A percentile compares a stretch with the other conserved stretches of the same genome.
phyloP scores from a whole-genome alignment of 2,797 vertebrate genomes.

The Fistularia commersonii region DNA sequence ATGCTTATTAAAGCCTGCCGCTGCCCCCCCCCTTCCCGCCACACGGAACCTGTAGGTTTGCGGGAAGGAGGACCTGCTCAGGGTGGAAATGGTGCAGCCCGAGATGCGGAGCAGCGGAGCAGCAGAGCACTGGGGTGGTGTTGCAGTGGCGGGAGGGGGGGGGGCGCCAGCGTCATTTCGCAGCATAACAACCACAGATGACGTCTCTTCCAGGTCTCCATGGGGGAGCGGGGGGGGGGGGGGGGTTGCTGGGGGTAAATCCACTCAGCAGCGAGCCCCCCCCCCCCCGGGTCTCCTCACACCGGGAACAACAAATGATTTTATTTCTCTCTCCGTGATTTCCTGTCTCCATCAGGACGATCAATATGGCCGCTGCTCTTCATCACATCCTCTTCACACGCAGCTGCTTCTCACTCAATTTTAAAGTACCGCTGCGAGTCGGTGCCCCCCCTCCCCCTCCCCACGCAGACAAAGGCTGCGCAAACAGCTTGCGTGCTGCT shows the following conservation, averaged over 20 bases:
- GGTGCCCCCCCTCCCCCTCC: constrained; percentile 48
- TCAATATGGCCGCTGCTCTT: constrained; percentile 80
- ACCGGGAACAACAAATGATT: constrained; percentile 79
- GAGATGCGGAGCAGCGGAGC: constrained; percentile 70
- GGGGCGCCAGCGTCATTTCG: constrained; percentile 76
- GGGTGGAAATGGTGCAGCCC: constrained; percentile 74
- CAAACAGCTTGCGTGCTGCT: no score
- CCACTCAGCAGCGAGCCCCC: constrained; percentile 74
- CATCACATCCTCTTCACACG: constrained; percentile 80
- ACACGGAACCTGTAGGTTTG: constrained; percentile 50
- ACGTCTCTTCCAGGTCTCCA: constrained; percentile 81
- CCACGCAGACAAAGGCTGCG: not conserved
- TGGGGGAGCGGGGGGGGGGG: constrained; percentile 69
- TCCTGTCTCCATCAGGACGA: constrained; percentile 82
- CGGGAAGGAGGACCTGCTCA: constrained; percentile 59
- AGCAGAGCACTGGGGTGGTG: constrained; percentile 71
- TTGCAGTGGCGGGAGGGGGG: constrained; percentile 68
- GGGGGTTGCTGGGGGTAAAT: constrained; percentile 71
- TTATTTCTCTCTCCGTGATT: constrained; percentile 81
- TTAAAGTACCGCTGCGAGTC: no score
- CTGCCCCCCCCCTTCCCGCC: constrained; percentile 50
- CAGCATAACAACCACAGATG: constrained; percentile 82
- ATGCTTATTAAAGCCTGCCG: constrained; percentile 7
- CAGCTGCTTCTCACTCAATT: no score
- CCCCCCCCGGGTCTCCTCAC: constrained; percentile 74